Evolutionary conservation across 2,888 invertebrate genomes (phyloP), one percentile per base, ranked within the genome.

Genomic region (Apodemia duryi): DNA sequence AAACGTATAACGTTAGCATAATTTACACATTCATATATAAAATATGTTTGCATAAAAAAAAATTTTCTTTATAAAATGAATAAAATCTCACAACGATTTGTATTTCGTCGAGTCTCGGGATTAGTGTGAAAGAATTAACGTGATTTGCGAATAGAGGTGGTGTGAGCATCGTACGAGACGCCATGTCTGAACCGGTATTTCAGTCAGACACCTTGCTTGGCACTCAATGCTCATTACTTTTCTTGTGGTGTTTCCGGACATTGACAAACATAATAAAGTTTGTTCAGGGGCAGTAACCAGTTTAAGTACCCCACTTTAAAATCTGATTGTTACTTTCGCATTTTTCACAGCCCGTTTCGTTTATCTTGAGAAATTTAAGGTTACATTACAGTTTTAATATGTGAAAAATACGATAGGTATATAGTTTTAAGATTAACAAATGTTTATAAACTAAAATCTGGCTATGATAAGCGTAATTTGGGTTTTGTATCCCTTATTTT

Each of bases 151-250:
- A 70, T 69, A 75, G 74, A 78, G 77, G 80, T 85, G 85, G 83
- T 79, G 75, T 76, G 84, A 85, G 77, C 72, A 74, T 87, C 85
- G 80, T 84, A 84, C 79, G 87, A 88, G 70, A 70, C 65, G 62
- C 66, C 35, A 63, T 62, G 66, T 52, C 65, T 52, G 66, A 69
- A 72, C 71, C 73, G 72, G 72, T 76, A 73, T 74, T 73, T 67
- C 68, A 68, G 66, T 71, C 70, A 72, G 69, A 69, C 61, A 4
- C 38, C 49, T 38, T 61, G 61, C 41, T 46, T 57, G 28, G 46
- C 46, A 51, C 21, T 49, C 49, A 35, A 43, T 49, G 32, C 32
- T 43, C 65, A 61, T 49, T 46, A 61, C 49, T 52, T 61, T 51
- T 65, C 61, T 61, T 61, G 61, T 61, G 61, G 35, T 65, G 61